Base-by-base conservation (phyloP, 2,888 invertebrate genomes). In the Muschampia plurimacula region DNA sequence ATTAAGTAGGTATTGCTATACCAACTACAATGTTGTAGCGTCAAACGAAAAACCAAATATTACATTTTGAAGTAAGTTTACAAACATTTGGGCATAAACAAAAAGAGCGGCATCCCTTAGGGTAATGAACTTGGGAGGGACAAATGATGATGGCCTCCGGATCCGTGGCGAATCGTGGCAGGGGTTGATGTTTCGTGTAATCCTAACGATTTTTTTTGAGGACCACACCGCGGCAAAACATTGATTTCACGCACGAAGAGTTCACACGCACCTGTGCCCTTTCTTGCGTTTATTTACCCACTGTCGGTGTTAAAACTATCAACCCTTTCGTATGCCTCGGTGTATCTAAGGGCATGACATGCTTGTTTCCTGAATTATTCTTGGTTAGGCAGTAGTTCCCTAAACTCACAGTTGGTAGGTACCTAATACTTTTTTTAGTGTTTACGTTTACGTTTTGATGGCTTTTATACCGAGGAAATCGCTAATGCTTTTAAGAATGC, bases 221-320 rank as follows among this genome's bases (percentile, higher is more conserved):
- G 93, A 93, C 93, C 94, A 94, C 94, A 94, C 94, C 91, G 92
- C 84, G 86, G 88, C 86, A 88, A 90, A 90, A 90, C 89, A 86
- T 85, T 87, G 87, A 94, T 93, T 94, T 94, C 94, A 94, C 91
- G 93, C 89, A 82, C 85, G 85, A 87, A 80, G 85, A 81, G 88
- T 89, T 92, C 91, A 90, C 91, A 92, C 93, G 92, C 92, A 72
- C 72, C 72, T 67, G 62, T 72, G 67, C 49, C 72, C 62, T 63
- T 63, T 60, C 44, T 32, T 28, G 28, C 67, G 72, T 72, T 71
- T 72, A 63, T 67, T 72, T 67, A 67, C 71, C 28, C 36, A 28
- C 15, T 59, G 39, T 52, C 60, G 4, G 49, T n/a, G 49, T 49
- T 4, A 49, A 49, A 49, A 49, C 49, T 49, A 49, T 49, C 8